phyloP scores from a whole-genome alignment of 2,797 vertebrate species.

The Hypotaenidia philippensis region DNA sequence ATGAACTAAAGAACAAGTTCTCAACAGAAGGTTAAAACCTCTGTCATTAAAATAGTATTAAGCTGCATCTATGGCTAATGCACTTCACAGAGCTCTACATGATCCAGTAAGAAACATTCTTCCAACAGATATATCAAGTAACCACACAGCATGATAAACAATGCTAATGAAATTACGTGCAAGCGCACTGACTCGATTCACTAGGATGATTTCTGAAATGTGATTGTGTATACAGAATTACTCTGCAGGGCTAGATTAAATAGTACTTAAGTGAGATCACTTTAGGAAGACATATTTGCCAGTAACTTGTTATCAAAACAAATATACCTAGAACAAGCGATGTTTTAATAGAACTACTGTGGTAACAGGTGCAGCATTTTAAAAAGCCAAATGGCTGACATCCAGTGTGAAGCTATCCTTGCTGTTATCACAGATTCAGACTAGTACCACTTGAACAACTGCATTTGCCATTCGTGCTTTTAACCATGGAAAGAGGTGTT shows the following conservation, averaged over 20 bases:
- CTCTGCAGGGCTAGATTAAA: not conserved
- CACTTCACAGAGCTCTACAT: not conserved
- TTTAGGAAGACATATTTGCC: not conserved
- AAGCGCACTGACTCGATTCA: not conserved
- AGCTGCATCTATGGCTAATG: not conserved
- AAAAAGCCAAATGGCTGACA: not conserved
- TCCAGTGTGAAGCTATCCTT: rapidly evolving
- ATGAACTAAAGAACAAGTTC: not conserved
- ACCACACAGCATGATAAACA: not conserved
- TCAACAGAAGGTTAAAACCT: not conserved
- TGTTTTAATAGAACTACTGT: not conserved
- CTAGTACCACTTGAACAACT: not conserved
- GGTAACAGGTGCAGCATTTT: not conserved
- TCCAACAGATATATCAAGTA: not conserved
- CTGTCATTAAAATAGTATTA: not conserved
- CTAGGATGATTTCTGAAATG: not conserved
- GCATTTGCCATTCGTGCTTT: not conserved
- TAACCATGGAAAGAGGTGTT: rapidly evolving
- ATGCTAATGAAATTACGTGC: too few species aligned
- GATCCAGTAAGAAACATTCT: not conserved
- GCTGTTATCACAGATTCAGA: not conserved
- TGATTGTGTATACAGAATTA: too few species aligned
- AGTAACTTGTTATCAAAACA: not conserved
- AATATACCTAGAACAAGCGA: not conserved
- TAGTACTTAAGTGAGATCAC: not conserved